phyloP scores from a whole-genome alignment of 2,113 vertebrate genomes.

The Pelecanoides urinatrix region DNA sequence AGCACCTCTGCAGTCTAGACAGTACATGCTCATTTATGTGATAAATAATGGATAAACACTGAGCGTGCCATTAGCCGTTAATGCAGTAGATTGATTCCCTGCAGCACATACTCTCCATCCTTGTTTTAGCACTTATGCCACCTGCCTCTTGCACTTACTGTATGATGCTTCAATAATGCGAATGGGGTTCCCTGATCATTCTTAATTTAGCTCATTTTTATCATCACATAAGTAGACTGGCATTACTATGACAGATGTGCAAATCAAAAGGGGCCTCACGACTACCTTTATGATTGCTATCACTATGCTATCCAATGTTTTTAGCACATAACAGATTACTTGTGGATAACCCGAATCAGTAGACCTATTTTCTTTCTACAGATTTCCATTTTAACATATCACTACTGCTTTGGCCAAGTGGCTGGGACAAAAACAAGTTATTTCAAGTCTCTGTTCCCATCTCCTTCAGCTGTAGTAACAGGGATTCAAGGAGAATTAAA shows the following conservation, averaged over 20 bases:
- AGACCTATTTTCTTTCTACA: not conserved
- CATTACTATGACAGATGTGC: not conserved
- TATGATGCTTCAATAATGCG: not conserved
- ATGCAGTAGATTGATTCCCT: conserved; percentile 60
- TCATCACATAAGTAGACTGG: not conserved
- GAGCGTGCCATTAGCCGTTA: conserved; percentile 54
- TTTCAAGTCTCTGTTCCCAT: not conserved
- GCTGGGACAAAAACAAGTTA: not conserved
- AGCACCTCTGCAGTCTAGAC: conserved; percentile 65
- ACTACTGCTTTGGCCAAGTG: not conserved
- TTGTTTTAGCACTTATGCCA: conserved; percentile 58
- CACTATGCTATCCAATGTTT: not conserved
- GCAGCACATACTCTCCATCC: conserved; percentile 26
- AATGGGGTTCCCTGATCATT: conserved; percentile 49
- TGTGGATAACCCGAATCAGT: not conserved
- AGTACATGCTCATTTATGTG: conserved; percentile 57
- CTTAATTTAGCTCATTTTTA: conserved; percentile 57
- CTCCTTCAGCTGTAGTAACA: not conserved
- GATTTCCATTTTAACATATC: not conserved
- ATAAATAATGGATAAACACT: conserved; percentile 74
- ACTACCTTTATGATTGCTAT: not conserved
- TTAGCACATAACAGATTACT: not conserved
- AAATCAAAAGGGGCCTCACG: not conserved
- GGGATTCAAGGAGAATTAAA: not conserved
- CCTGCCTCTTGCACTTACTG: conserved; percentile 31